These are phyloP conservation scores for Leptinotarsa rubiginosa DNA, from an alignment of 2,888 invertebrate genomes.

Conservation along the genomic window DNA sequence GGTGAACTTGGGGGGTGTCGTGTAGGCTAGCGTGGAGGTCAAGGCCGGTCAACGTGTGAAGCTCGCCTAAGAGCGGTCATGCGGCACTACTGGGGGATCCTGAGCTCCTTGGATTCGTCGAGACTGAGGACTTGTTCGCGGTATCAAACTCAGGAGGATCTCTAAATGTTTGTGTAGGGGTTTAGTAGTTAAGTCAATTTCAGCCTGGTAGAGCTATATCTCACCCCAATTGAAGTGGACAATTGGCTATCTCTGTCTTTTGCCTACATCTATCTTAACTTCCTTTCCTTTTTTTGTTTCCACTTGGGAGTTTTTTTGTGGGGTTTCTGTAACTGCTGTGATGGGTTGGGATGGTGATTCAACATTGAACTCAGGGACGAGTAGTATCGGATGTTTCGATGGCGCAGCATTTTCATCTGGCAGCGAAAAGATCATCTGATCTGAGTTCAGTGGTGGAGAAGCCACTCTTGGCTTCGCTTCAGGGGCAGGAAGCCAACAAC, in stretches of 20 bases:
- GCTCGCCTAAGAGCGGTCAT: neutral
- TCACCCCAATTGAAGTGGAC: neutral
- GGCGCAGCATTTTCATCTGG: too few relatives aligned
- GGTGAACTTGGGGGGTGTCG: neutral
- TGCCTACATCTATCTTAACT: too few relatives aligned
- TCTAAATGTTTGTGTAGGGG: neutral
- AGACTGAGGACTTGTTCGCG: neutral
- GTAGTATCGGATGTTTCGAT: too few relatives aligned
- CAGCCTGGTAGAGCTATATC: neutral
- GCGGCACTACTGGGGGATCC: neutral
- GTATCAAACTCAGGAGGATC: neutral
- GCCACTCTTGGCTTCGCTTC: too few relatives aligned
- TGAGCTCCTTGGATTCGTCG: neutral
- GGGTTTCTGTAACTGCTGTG: too few relatives aligned
- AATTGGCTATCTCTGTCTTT: neutral
- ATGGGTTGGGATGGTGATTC: too few relatives aligned
- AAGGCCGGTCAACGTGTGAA: neutral
- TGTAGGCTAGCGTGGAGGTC: neutral
- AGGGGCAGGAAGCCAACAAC: too few relatives aligned
- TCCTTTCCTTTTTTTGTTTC: too few relatives aligned
- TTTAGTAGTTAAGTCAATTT: neutral
- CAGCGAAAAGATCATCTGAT: too few relatives aligned
- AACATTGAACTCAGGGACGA: too few relatives aligned
- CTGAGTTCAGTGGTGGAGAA: too few relatives aligned
- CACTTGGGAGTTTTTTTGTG: too few relatives aligned